Evolutionary conservation across 1,140 invertebrate species (phyloP).

Genomic region (Chironomus tepperi): DNA sequence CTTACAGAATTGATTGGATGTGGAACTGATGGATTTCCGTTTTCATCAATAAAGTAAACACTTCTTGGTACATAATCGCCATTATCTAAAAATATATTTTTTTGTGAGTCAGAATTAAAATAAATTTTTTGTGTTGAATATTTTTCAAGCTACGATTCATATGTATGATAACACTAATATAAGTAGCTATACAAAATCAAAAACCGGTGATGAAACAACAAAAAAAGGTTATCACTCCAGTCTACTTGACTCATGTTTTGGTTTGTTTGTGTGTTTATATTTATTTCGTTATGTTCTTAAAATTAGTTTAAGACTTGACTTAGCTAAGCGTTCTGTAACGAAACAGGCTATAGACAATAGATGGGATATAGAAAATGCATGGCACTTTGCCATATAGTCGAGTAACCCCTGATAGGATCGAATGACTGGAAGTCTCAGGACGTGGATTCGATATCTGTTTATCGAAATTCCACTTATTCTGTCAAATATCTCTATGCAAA

Average conservation of each 20-base stretch:
- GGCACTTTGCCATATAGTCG: too few species aligned
- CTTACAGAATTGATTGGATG: background rate
- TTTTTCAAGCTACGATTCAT: background rate
- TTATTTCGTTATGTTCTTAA: background rate
- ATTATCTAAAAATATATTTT: background rate
- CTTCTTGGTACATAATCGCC: constrained; percentile 5
- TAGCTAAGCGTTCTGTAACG: background rate
- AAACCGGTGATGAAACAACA: background rate
- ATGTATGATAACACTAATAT: background rate
- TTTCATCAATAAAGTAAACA: background rate
- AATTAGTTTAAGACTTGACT: background rate
- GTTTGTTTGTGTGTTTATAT: background rate
- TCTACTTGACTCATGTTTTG: background rate
- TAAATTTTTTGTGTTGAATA: background rate
- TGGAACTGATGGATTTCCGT: background rate
- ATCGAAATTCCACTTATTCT: too few species aligned
- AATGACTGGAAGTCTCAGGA: too few species aligned
- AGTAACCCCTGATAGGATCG: too few species aligned
- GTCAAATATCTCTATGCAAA: too few species aligned
- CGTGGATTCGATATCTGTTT: too few species aligned
- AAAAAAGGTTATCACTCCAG: background rate
- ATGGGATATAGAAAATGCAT: too few species aligned
- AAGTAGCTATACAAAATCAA: background rate
- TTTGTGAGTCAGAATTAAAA: too few species aligned
- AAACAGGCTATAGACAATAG: too few species aligned